Base-by-base conservation (phyloP, 2,113 vertebrate genomes). In the Neotoma lepida region DNA sequence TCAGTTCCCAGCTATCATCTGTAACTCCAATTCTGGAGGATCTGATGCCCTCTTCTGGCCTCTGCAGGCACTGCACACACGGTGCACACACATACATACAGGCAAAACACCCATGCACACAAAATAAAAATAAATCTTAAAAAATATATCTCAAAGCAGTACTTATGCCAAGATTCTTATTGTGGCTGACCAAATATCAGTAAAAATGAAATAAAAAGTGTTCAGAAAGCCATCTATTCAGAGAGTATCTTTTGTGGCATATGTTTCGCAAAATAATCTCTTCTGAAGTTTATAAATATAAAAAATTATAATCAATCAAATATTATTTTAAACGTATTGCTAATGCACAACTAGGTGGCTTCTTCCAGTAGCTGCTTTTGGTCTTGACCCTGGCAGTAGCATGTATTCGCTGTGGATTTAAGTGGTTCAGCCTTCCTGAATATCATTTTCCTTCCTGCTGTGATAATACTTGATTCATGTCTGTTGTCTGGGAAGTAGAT, bases 141-240 rank as follows among this genome's bases (percentile, higher is more conserved):
- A 66, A 66, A 66, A 92, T 82, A 77, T 24, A 51, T 94, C 74
- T 88, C 70, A 82, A 82, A 84, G 49, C 51, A 88, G 56, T 88
- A 71, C 63, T 85, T 66, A 44, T 94, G 71, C 51, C 84, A 88
- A 71, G 82, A 77, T 94, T 88, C 70, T 88, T 91, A 46, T 93
- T 26, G 76, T 28, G 58, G 51, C 85, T 91, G 54, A 88, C 44
- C 13, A 88, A 76, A 90, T 81, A 93, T 82, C 39, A 87, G 35
- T 14, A 88, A 84, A 93, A 88, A 91, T 89, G 58, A 82, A 56
- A 44, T 94, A 76, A 64, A 94, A 84, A 76, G 7, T 88, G 89
- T 81, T 88, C 77, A 71, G 76, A 88, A 64, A 70, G 28, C 17
- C 44, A 26, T 63, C 8, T 94, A 85, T 94, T 94, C 61, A 85